These are phyloP conservation scores for Lophius americanus DNA, from an alignment of 2,797 vertebrate species.

Conservation along the genomic window DNA sequence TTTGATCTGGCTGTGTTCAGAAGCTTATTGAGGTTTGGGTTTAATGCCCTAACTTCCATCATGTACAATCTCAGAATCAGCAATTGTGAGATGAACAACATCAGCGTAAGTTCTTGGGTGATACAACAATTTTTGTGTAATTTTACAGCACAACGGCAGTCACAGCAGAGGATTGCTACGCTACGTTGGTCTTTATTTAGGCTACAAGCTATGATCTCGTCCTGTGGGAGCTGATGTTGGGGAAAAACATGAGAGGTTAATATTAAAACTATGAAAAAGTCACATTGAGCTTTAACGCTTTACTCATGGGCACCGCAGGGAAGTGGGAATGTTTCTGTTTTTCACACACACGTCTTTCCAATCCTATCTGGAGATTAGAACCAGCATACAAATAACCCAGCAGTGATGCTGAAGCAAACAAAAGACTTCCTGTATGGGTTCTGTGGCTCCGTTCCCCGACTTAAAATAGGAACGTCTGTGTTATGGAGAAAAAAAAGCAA, in stretches of 20 bases:
- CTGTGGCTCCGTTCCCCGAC: constrained; percentile 45
- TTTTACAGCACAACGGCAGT: background rate
- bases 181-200: background rate
- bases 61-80: background rate
- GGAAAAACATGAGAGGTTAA: constrained; percentile 14
- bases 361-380: constrained; percentile 29
- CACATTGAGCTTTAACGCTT: constrained; percentile 9
- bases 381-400: constrained; percentile 41
- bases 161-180: too few species aligned
- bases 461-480: constrained; percentile 53
- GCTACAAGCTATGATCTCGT: background rate
- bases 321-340: constrained; percentile 1
- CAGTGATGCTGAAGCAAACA: constrained; percentile 40
- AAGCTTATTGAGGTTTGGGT: background rate
- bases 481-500: constrained; percentile 48
- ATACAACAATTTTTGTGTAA: background rate
- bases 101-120: background rate
- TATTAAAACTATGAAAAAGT: constrained; percentile 22
- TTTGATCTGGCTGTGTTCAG: background rate
- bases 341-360: constrained; percentile 16
- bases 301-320: constrained; percentile 38
- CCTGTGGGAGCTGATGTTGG: background rate
- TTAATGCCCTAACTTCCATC: background rate
- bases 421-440: constrained; percentile 49
- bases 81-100: background rate